Base-by-base conservation (phyloP, 1,140 invertebrate genomes). In the Zaprionus vittiger region DNA sequence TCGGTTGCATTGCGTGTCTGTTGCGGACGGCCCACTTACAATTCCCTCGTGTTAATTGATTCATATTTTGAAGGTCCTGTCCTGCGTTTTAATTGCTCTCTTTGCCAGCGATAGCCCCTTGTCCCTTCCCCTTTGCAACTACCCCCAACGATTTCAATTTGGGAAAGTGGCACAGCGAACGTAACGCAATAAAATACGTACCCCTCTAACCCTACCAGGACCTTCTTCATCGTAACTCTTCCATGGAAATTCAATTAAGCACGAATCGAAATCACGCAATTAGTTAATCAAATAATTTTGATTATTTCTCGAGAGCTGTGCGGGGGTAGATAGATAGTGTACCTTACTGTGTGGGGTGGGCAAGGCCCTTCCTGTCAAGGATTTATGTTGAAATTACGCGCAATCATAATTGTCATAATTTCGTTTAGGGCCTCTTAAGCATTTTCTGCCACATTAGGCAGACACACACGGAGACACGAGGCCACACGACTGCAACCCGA, bases 221-320 rank as follows among this genome's bases (percentile, higher is more conserved):
- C 41, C 20, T 11, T 34, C 31, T 34, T 34, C 47, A 14, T 37
- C n/a, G 4, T 20, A 54, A 41, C 44, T 59, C 63, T 75, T 75
- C 67, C 60, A 90, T 90, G 79, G 85, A 90, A 90, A 90, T 90
- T 90, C 85, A 90, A 90, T 90, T 90, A 90, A 77, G 85, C 73
- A 69, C 85, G 41, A 83, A 90, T 90, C 82, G 86, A 90, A 90
- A 90, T 90, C 85, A 90, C 85, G 85, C 85, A 90, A 90, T 90
- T 90, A 90, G 85, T 90, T 90, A 90, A 90, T 90, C 85, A 90
- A 90, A 90, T 90, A 90, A 89, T 89, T 89, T 89, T 89, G 84
- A 89, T 89, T 89, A 71, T 68, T 67, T 44, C 6, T 15, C 54
- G n/a, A 52, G 47, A 52, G 20, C 47, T 14, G 11, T 6, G 31